Percentiles rank a stretch among this genome's conserved stretches.
Evolutionary conservation across 2,797 vertebrate genomes (phyloP).

Genomic region (Uromys caudimaculatus): DNA sequence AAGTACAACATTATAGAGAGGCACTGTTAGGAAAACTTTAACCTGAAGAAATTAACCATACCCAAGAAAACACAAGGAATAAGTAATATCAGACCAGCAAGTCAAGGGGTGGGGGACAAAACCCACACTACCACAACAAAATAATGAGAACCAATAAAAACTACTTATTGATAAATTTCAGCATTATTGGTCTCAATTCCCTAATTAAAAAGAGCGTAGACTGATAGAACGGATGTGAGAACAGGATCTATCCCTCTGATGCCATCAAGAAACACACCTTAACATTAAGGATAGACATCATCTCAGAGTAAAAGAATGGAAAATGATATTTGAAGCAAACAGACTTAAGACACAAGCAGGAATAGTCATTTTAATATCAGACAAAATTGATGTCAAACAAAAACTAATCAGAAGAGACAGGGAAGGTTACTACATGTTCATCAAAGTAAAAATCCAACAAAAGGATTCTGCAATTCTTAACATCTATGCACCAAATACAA

Average conservation of each 20-base stretch:
- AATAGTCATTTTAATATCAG: neutral
- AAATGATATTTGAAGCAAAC: neutral
- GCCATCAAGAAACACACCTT: neutral
- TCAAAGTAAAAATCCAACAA: neutral
- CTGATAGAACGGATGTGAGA: neutral
- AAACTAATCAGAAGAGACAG: neutral
- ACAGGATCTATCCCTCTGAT: neutral
- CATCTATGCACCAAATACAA: neutral
- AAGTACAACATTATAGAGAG: neutral
- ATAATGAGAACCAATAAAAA: neutral
- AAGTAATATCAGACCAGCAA: neutral
- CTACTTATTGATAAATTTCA: neutral
- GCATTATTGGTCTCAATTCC: neutral
- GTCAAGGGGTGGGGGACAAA: neutral
- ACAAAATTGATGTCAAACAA: neutral
- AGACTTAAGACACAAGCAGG: neutral
- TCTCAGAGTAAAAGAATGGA: neutral
- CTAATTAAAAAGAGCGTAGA: neutral
- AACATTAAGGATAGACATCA: neutral
- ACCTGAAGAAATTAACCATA: neutral
- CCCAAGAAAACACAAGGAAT: neutral
- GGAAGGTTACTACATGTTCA: neutral
- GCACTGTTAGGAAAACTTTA: neutral
- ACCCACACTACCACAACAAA: neutral
- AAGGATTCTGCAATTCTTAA: neutral